Conservation (phyloP, 2,113 vertebrate genomes). For the Mandrillus leucophaeus region DNA sequence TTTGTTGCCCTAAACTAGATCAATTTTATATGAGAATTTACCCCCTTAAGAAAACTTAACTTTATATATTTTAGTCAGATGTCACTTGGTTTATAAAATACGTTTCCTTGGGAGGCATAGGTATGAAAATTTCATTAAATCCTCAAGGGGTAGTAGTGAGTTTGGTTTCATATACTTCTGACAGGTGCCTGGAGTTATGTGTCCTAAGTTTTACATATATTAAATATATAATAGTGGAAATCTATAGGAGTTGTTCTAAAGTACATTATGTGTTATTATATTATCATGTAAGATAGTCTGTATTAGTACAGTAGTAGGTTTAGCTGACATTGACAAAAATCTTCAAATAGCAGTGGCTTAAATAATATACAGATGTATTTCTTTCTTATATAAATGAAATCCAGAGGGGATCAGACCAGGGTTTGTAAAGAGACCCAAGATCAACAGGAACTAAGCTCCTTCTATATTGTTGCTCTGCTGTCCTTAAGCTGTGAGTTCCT, state of each 20-base stretch:
- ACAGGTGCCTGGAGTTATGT: not conserved
- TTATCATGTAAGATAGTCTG: not conserved
- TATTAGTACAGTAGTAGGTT: not conserved
- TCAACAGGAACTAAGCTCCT: not conserved
- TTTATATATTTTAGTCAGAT: not conserved
- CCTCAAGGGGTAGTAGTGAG: not conserved
- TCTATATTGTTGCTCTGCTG: not conserved
- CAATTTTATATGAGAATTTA: not conserved
- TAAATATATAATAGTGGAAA: not conserved
- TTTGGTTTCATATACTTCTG: not conserved
- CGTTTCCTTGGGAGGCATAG: not conserved
- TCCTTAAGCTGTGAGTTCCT: not conserved
- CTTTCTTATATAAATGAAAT: not conserved
- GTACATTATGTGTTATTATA: not conserved
- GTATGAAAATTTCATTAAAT: not conserved
- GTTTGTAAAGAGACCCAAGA: not conserved
- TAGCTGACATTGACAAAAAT: not conserved
- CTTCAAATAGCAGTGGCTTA: not conserved
- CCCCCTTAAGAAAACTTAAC: slow-evolving; percentile 10
- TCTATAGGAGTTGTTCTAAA: not conserved
- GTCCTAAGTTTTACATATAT: not conserved
- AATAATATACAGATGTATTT: not conserved
- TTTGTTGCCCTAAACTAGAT: not conserved
- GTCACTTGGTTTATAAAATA: slow-evolving; percentile 17
- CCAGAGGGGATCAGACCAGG: not conserved